A percentile compares a stretch with the other conserved stretches of the same genome.
Evolutionary conservation across 2,888 invertebrate species (phyloP).

Genomic region (Syritta pipiens): DNA sequence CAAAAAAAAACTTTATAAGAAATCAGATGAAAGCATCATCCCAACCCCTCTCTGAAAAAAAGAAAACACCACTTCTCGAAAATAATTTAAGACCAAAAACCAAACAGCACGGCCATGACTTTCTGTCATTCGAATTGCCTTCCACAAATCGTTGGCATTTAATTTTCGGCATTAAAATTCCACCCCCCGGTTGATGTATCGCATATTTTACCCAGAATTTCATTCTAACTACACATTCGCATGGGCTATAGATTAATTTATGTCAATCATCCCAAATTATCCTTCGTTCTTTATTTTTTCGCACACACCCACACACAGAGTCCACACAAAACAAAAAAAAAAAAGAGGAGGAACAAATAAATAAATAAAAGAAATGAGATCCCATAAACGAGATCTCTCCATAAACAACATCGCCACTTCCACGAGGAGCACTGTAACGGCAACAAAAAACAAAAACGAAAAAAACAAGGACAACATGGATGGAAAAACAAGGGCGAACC

Average conservation of each 20-base stretch:
- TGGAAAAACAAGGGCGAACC: slow-evolving; percentile 2
- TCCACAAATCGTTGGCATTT: slow-evolving; percentile 6
- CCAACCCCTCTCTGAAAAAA: too few species aligned
- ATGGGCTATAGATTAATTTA: slow-evolving; percentile 52
- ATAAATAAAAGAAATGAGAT: slow-evolving; percentile 60
- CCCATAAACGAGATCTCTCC: slow-evolving; percentile 59
- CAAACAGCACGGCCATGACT: neutral
- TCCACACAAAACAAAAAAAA: neutral
- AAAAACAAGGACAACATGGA: slow-evolving; percentile 4
- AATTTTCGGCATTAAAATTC: slow-evolving; percentile 3
- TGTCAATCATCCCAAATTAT: slow-evolving; percentile 56
- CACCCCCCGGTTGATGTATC: neutral
- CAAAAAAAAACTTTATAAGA: too few species aligned
- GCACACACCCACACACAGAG: neutral
- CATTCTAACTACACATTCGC: neutral
- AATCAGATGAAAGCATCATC: too few species aligned
- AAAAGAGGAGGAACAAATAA: slow-evolving; percentile 32
- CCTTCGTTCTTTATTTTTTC: neutral
- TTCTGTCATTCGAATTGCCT: neutral
- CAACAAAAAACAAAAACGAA: neutral
- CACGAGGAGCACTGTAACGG: neutral
- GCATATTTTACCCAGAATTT: slow-evolving; percentile 20
- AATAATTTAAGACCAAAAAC: neutral
- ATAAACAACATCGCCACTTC: slow-evolving; percentile 34
- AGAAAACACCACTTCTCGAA: neutral